A percentile compares a stretch with the other conserved stretches of the same genome.
Evolutionary conservation across 2,113 vertebrate species (phyloP).

Genomic region (Xenopus borealis): DNA sequence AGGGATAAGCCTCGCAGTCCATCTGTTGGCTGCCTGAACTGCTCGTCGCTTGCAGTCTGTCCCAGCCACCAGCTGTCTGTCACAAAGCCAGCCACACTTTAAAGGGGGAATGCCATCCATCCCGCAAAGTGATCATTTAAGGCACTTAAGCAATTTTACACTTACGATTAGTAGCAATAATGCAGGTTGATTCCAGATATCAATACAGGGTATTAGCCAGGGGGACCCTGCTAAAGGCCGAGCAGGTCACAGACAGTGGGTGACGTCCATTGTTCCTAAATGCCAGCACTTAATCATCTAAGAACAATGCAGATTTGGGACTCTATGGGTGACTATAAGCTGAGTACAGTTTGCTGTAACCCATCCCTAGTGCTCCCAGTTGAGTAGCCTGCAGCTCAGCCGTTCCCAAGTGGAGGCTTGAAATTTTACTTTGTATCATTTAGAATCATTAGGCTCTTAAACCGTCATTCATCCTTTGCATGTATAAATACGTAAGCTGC

Average conservation of each 20-base stretch:
- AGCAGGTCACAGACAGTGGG: not conserved
- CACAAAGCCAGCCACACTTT: constrained; percentile 71
- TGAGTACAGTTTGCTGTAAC: too few species aligned
- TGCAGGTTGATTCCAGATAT: constrained; percentile 55
- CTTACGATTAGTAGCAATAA: constrained; percentile 73
- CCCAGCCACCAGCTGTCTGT: constrained; percentile 82
- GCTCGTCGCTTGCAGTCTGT: constrained; percentile 64
- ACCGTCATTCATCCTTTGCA: too few species aligned
- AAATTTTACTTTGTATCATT: too few species aligned
- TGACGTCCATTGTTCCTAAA: not conserved
- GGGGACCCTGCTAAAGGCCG: not conserved
- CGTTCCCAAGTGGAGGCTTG: too few species aligned
- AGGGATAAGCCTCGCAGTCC: constrained; percentile 72
- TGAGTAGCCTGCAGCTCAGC: too few species aligned
- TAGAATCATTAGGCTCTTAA: too few species aligned
- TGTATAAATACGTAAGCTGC: too few species aligned
- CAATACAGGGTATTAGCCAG: not conserved
- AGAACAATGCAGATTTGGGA: not conserved
- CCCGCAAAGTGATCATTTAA: constrained; percentile 84
- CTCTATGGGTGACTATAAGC: too few species aligned
- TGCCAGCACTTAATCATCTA: constrained; percentile 5
- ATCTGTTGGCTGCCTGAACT: constrained; percentile 81
- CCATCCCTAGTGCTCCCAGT: too few species aligned
- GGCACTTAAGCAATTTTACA: constrained; percentile 83
- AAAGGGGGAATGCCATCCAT: constrained; percentile 76